phyloP scores from a whole-genome alignment of 1,140 invertebrate genomes.

The Drosophila hydei region DNA sequence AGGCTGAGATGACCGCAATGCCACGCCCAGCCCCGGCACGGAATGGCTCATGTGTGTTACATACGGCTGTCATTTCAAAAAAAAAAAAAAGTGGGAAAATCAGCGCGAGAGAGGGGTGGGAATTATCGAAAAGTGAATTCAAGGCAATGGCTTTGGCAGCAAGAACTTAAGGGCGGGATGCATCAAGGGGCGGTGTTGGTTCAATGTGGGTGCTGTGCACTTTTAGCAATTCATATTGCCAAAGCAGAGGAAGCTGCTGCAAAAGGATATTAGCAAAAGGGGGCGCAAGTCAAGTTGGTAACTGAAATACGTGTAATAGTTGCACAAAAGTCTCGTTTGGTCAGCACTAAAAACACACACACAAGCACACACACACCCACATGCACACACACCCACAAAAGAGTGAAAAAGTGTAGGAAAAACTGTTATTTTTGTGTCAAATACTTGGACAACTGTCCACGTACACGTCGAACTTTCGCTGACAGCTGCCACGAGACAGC shows the following conservation, averaged over 20 bases:
- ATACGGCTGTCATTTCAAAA: conserved; percentile 47
- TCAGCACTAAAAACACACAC: conserved; percentile 47
- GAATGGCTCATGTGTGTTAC: conserved; percentile 45
- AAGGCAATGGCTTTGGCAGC: conserved; percentile 57
- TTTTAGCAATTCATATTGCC: conserved; percentile 27
- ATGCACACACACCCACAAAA: not conserved
- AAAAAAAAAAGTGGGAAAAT: conserved; percentile 10
- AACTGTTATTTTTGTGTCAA: conserved; percentile 82
- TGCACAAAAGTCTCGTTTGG: conserved; percentile 50
- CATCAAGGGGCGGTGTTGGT: not conserved
- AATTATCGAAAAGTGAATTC: conserved; percentile 81
- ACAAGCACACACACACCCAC: not conserved
- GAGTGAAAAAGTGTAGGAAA: conserved; percentile 31
- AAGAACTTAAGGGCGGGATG: not conserved
- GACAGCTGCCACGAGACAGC: conserved; percentile 62
- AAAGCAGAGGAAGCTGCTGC: conserved; percentile 17
- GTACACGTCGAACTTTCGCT: conserved; percentile 77
- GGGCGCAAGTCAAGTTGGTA: conserved; percentile 42
- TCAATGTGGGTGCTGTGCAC: not conserved
- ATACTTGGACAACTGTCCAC: conserved; percentile 78
- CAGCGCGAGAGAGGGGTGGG: conserved; percentile 25
- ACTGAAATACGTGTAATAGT: conserved; percentile 55
- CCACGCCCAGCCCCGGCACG: conserved; percentile 30
- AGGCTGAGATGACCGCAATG: conserved; percentile 35
- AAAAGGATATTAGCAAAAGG: conserved; percentile 29